A percentile compares a stretch with the other conserved stretches of the same genome.
These are phyloP conservation scores for Macroramphosus scolopax DNA, from an alignment of 2,797 vertebrate genomes.

Conservation along the genomic window DNA sequence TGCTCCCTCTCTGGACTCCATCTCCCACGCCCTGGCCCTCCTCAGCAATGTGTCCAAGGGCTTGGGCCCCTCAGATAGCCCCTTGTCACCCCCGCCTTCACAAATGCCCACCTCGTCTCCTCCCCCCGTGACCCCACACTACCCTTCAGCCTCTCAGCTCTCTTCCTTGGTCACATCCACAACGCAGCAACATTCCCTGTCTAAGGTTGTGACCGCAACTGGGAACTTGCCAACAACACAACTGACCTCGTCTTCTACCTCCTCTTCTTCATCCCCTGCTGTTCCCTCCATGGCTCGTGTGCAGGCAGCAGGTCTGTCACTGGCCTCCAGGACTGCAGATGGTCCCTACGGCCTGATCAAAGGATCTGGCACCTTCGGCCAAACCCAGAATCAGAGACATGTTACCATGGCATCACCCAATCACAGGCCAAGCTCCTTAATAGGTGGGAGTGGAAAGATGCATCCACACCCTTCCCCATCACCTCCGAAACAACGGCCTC, in stretches of 20 bases:
- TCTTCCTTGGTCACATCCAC: slow-evolving; percentile 33
- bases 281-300: slow-evolving; percentile 55
- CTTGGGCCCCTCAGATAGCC: slow-evolving; percentile 74
- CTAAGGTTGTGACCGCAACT: slow-evolving; percentile 69
- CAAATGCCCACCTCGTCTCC: slow-evolving; percentile 76
- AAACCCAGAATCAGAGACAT: slow-evolving; percentile 66
- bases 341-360: slow-evolving; percentile 60
- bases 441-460: slow-evolving; percentile 54
- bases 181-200: slow-evolving; percentile 59
- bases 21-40: slow-evolving; percentile 90
- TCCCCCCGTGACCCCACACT: slow-evolving; percentile 66
- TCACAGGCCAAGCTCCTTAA: slow-evolving; percentile 38
- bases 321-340: slow-evolving; percentile 50
- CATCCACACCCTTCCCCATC: slow-evolving; percentile 53
- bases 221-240: slow-evolving; percentile 62
- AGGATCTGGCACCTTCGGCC: slow-evolving; percentile 39
- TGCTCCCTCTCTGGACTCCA: slow-evolving; percentile 87
- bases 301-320: slow-evolving; percentile 37
- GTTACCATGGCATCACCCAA: slow-evolving; percentile 44
- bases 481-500: slow-evolving; percentile 67
- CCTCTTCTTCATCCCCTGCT: slow-evolving; percentile 71
- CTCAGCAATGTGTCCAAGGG: slow-evolving; percentile 89
- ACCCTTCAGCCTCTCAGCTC: slow-evolving; percentile 41
- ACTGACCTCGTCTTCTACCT: slow-evolving; percentile 68
- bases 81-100: slow-evolving; percentile 75